A percentile compares a stretch with the other conserved stretches of the same genome.
Conservation (phyloP, 2,797 vertebrate genomes). For the Coregonus ussuriensis region DNA sequence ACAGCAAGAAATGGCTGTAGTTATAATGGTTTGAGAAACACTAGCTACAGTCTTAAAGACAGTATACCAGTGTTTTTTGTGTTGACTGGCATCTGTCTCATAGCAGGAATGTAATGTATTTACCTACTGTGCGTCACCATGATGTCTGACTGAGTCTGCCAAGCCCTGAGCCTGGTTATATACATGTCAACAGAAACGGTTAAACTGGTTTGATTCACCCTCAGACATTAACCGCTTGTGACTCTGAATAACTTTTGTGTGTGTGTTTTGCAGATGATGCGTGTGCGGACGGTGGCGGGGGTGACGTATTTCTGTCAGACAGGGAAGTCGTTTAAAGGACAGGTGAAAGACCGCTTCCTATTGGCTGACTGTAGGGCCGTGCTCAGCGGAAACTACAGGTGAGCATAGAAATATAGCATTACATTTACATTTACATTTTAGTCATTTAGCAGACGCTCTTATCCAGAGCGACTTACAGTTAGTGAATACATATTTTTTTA, state of each 20-base stretch:
- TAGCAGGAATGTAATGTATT: not conserved
- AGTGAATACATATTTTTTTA: too few relatives aligned
- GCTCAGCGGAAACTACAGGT: slow-evolving; percentile 98
- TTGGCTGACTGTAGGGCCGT: slow-evolving; percentile 93
- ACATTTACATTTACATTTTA: too few relatives aligned
- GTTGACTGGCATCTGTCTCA: not conserved
- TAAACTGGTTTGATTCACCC: slow-evolving; percentile 6
- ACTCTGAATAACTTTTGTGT: not conserved
- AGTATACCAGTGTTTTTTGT: not conserved
- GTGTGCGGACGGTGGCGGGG: slow-evolving; percentile 91
- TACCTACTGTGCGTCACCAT: not conserved
- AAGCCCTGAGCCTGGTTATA: not conserved
- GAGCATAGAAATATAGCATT: slow-evolving; percentile 41
- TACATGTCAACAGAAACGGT: not conserved
- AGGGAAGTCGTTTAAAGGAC: slow-evolving; percentile 94
- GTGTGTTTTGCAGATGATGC: slow-evolving; percentile 84
- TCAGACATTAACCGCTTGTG: not conserved
- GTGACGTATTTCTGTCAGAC: slow-evolving; percentile 92
- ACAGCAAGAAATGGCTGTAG: not conserved
- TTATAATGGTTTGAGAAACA: not conserved
- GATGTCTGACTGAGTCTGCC: not conserved
- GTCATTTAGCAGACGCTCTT: too few relatives aligned
- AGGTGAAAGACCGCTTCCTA: slow-evolving; percentile 94
- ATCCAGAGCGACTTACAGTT: too few relatives aligned
- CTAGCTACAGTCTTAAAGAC: not conserved